Conservation (phyloP, 2,888 invertebrate species). For the Bursaphelenchus okinawaensis region DNA sequence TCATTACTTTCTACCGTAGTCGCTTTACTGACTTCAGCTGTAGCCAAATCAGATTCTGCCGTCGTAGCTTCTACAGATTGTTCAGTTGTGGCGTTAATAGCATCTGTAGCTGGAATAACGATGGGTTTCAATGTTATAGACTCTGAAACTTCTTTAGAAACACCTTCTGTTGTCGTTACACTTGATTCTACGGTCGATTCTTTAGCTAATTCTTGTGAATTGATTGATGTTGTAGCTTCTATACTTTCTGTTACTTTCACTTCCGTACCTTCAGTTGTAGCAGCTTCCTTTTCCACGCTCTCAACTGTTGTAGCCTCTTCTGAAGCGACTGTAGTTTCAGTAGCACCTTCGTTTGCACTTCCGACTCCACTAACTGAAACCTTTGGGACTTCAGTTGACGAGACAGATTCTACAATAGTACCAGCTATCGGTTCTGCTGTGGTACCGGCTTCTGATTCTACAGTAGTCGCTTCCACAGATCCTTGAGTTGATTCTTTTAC, state of each 20-base stretch:
- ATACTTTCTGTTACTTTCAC: neutral
- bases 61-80: neutral
- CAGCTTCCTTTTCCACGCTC: conserved; percentile 1
- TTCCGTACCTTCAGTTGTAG: conserved; percentile 1
- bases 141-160: neutral
- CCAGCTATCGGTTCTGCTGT: neutral
- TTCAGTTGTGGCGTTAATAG: conserved; percentile 6
- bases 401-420: too few relatives aligned
- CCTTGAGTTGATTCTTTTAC: neutral
- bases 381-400: too few relatives aligned
- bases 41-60: neutral
- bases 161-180: neutral
- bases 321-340: too few relatives aligned
- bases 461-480: conserved; percentile 6
- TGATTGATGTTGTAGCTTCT: neutral
- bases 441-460: conserved; percentile 1
- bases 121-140: neutral
- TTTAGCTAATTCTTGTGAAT: neutral
- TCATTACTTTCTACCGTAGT: too few relatives aligned
- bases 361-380: too few relatives aligned
- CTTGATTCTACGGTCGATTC: neutral
- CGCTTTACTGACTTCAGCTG: neutral
- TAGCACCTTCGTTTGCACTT: too few relatives aligned
- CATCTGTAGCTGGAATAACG: neutral
- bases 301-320: too few relatives aligned